Evolutionary conservation across 2,888 invertebrate species (phyloP), one percentile per base, ranked within the genome.

Genomic region (Luperina nickerlii): DNA sequence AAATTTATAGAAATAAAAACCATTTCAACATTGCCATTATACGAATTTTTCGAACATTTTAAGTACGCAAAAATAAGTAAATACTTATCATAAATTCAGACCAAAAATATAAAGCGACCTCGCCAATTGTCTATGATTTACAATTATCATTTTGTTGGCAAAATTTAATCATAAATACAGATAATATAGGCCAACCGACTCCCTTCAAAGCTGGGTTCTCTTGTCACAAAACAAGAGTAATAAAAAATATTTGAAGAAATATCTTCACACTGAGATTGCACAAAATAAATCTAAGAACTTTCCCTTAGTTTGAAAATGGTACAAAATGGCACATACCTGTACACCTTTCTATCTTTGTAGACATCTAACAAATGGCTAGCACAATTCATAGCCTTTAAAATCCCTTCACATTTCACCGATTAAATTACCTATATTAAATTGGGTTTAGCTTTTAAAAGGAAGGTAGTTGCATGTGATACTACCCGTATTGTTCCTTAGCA

Each of bases 391-490:
- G 75, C 76, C 75, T 72, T 83, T 63, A 57, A 66, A 72, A 69
- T 62, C 68, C 67, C 68, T 57, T 83, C 27, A 81, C 62, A 67
- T 54, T 32, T 45, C 32, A 70, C 54, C 48, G 54, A 66, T 72
- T 82, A 20, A 84, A 84, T 82, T 78, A 74, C 66, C 75, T 82
- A 82, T 13, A 5, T 60, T 65, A 42, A 27, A 4, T 51, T 38
- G 0, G 32, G 51, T 78, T 85, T 90, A 92, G 78, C 91, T 90
- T 45, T 85, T 88, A 79, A 91, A 87, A 0, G 93, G 92, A 27
- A 88, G 86, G 79, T 92, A 95, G 67, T 90, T 91, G 78, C 95
- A 96, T 0, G 89, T 85, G 77, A 95, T 93, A 0, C 87, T 62
- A 3, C 94, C 94, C 1, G 90, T 78, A 4, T 87, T 90, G 18